Evolutionary conservation across 2,888 invertebrate species (phyloP), one percentile per base, ranked within the genome.

Genomic region (Meteorus colon): DNA sequence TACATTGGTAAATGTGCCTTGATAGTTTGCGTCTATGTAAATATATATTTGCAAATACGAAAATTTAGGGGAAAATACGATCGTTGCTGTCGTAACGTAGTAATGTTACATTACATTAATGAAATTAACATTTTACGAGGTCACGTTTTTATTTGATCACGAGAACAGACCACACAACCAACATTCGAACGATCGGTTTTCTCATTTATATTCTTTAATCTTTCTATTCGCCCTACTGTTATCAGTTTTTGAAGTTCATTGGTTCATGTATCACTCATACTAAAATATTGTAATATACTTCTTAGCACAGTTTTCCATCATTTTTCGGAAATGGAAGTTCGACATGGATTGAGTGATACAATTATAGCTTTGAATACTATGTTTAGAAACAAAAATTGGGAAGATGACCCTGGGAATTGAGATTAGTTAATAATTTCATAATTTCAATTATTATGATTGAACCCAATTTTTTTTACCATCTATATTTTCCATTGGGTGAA

Each of bases 111-210:
- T 73, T 75, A 69, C 73, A 48, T 66, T 45, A 31, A 63, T 55
- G 60, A 77, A 80, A 81, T 81, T 80, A 76, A 78, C 81, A 81
- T 81, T 81, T 81, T 80, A 80, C 77, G 78, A 77, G 77, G 62
- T 48, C 78, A 79, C 76, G 77, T 81, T 73, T 76, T 68, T 62
- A 34, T 14, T 34, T 51, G 68, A 34, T 51, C 69, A 55, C 59
- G 14, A 37, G 41, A 24, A n/a, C 19, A 34, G 19, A 65, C 41
- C 37, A 12, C 24, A 16, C 31, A 3, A 34, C 3, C 34, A 63
- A 63, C 34, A 5, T n/a, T 48, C 1, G 34, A 63, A 63, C 34
- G 34, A 34, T 34, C 63, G n/a, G 16, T n/a, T 16, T 48, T n/a
- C 16, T n/a, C 4, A 48, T n/a, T 16, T n/a, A n/a, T 48, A n/a